These are phyloP conservation scores for Chaetogeoica ovagalla DNA, from an alignment of 2,888 invertebrate genomes.

Conservation along the genomic window DNA sequence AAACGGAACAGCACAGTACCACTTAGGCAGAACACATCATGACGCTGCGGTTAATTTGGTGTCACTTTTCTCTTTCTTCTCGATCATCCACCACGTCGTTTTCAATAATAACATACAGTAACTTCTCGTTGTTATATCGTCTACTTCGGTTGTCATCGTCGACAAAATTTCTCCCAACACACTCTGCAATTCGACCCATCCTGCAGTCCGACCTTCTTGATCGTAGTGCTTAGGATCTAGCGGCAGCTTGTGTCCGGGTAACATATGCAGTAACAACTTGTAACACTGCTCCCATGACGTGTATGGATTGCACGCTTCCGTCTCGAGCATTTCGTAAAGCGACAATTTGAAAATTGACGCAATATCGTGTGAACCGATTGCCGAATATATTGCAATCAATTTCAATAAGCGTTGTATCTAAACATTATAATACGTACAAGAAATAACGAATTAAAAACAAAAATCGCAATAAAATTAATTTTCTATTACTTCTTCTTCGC, in stretches of 20 bases:
- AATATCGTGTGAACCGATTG: conserved; percentile 90
- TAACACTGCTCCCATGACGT: conserved; percentile 93
- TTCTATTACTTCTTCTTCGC: conserved; percentile 76
- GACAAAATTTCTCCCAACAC: conserved; percentile 90
- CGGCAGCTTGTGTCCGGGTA: conserved; percentile 87
- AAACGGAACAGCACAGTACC: conserved; percentile 79
- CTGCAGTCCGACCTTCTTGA: conserved; percentile 62
- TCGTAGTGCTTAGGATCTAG: conserved; percentile 83
- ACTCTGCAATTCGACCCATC: conserved; percentile 84
- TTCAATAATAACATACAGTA: conserved; percentile 92
- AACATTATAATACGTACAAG: too few species aligned
- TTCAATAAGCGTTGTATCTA: conserved; percentile 86
- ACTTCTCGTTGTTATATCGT: conserved; percentile 83
- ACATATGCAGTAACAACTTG: conserved; percentile 85
- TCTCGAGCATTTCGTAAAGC: conserved; percentile 84
- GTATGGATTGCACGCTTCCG: conserved; percentile 75
- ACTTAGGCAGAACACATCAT: conserved; percentile 78
- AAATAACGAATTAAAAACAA: too few species aligned
- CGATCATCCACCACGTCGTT: conserved; percentile 83
- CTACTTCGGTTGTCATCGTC: conserved; percentile 85
- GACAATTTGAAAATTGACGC: conserved; percentile 93
- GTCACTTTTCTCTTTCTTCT: conserved; percentile 75
- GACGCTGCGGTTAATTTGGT: conserved; percentile 69
- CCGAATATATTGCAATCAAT: conserved; percentile 85
- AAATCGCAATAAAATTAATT: background rate